Conservation (phyloP, 2,888 invertebrate genomes). For the Tinea trinotella region DNA sequence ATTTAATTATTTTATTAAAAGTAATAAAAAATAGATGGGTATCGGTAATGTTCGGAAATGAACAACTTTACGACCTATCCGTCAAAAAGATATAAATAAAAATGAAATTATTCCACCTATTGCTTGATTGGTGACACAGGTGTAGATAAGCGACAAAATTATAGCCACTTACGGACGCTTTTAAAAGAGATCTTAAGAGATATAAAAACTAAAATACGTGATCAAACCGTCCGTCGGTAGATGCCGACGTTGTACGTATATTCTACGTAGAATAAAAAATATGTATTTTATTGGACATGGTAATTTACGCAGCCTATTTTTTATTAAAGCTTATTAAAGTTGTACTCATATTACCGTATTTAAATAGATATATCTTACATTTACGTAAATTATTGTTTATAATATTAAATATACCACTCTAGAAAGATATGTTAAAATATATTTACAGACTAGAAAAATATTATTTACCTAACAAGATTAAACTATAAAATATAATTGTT, state of each 20-base stretch:
- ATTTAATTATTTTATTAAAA: neutral
- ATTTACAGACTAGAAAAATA: no score
- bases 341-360: no score
- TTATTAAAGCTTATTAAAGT: no score
- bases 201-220: constrained; percentile 17
- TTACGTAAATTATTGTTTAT: no score
- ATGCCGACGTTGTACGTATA: constrained; percentile 6
- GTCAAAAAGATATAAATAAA: constrained; percentile 30
- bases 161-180: constrained; percentile 34
- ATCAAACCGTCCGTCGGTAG: constrained; percentile 1
- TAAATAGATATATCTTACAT: no score
- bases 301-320: no score
- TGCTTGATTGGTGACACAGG: constrained; percentile 28
- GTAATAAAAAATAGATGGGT: neutral
- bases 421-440: no score
- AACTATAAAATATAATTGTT: no score
- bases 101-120: constrained; percentile 22
- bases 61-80: constrained; percentile 19
- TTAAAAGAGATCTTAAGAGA: constrained; percentile 25
- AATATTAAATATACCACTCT: no score
- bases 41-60: constrained; percentile 3
- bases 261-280: no score
- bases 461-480: no score
- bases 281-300: no score
- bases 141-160: constrained; percentile 36